These are phyloP conservation scores for Periophthalmus modestus DNA, from an alignment of 2,113 vertebrate genomes.

Conservation along the genomic window DNA sequence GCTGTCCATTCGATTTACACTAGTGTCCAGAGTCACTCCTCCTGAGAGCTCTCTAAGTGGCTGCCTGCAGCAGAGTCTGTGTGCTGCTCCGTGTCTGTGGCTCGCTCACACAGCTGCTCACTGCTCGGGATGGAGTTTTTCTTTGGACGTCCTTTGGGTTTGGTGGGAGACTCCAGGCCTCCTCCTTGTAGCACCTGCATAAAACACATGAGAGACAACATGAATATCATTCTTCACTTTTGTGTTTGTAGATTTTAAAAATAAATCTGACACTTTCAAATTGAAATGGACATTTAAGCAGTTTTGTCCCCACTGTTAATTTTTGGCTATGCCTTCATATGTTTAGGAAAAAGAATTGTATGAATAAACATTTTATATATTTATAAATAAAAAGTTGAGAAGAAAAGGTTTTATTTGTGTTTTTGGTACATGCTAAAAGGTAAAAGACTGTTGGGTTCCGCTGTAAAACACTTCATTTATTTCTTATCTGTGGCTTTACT, in stretches of 20 bases:
- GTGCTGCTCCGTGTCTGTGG: slow-evolving; percentile 78
- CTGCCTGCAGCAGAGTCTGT: slow-evolving; percentile 71
- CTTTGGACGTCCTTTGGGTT: slow-evolving; percentile 96
- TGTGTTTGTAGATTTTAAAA: not conserved
- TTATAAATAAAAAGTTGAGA: too few species aligned
- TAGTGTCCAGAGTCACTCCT: slow-evolving; percentile 76
- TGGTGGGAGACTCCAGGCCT: slow-evolving; percentile 95
- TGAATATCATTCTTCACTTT: not conserved
- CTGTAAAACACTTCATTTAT: too few species aligned
- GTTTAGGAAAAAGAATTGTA: too few species aligned
- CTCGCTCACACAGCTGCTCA: slow-evolving; percentile 90
- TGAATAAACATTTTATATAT: too few species aligned
- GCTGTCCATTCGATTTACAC: slow-evolving; percentile 13
- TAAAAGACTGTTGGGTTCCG: not conserved
- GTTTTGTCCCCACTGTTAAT: not conserved
- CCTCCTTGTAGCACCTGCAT: slow-evolving; percentile 93
- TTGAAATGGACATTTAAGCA: not conserved
- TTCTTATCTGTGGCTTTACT: too few species aligned
- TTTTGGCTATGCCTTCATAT: not conserved
- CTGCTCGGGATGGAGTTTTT: slow-evolving; percentile 98
- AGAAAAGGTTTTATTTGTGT: not conserved
- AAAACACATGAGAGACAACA: not conserved
- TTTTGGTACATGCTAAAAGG: not conserved
- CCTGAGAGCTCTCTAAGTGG: slow-evolving; percentile 79
- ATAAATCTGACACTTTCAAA: not conserved